These are phyloP conservation scores for Mystacornis crossleyi DNA, from an alignment of 2,113 vertebrate genomes.

Conservation along the genomic window DNA sequence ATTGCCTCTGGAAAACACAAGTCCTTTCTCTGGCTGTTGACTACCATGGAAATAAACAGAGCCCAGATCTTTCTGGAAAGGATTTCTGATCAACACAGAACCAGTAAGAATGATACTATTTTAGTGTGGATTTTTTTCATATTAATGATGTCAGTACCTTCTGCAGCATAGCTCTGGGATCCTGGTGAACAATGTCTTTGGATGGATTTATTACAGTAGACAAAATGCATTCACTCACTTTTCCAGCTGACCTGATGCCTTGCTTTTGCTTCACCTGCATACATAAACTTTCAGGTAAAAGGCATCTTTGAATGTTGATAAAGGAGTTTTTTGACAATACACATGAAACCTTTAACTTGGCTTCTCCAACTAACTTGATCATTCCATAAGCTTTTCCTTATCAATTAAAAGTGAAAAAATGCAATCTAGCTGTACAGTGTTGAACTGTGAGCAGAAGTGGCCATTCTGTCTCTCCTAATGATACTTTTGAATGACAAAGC, in stretches of 20 bases:
- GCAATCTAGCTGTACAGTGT: background rate
- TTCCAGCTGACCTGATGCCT: background rate
- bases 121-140: rapidly evolving
- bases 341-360: background rate
- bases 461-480: background rate
- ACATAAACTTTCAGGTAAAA: background rate
- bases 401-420: background rate
- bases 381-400: background rate
- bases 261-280: background rate
- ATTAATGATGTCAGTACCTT: background rate
- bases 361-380: background rate
- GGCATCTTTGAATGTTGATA: background rate
- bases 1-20: background rate
- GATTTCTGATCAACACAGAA: background rate
- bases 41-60: background rate
- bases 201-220: background rate
- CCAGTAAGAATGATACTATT: background rate
- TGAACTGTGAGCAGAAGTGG: background rate
- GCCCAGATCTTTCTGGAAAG: background rate
- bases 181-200: background rate
- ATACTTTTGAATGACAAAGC: background rate
- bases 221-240: background rate
- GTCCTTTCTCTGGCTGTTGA: background rate
- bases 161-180: background rate
- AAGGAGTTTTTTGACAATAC: background rate